Percentiles rank a stretch among this genome's conserved stretches.
phyloP scores from a whole-genome alignment of 2,797 vertebrate genomes.

The Peromyscus melanophrys region DNA sequence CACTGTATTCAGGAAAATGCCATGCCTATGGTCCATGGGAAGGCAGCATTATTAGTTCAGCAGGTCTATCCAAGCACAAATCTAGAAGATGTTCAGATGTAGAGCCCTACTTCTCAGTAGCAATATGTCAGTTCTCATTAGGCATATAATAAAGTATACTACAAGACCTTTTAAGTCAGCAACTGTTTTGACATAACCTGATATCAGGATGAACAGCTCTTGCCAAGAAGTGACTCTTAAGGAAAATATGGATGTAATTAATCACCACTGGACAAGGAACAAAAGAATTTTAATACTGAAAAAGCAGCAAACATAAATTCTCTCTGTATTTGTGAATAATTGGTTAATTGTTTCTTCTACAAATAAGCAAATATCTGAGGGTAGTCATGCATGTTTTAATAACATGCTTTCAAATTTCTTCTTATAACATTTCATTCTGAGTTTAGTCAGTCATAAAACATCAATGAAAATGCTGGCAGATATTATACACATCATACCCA shows the following conservation, averaged over 20 bases:
- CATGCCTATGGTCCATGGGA: constrained; percentile 62
- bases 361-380: constrained; percentile 52
- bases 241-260: constrained; percentile 80
- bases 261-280: constrained; percentile 54
- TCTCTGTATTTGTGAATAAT: neutral
- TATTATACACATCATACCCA: constrained; percentile 61
- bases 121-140: constrained; percentile 85
- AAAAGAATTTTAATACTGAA: constrained; percentile 25
- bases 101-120: constrained; percentile 75
- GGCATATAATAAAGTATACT: constrained; percentile 73
- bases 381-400: constrained; percentile 46
- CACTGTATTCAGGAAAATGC: constrained; percentile 78
- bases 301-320: constrained; percentile 13
- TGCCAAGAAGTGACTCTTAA: constrained; percentile 76
- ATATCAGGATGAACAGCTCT: constrained; percentile 78
- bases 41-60: constrained; percentile 67
- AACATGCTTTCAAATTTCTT: constrained; percentile 34
- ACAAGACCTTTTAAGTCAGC: constrained; percentile 84
- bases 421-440: constrained; percentile 48
- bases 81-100: constrained; percentile 76
- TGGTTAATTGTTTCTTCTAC: neutral
- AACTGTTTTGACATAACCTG: constrained; percentile 74
- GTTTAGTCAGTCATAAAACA: constrained; percentile 60
- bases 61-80: constrained; percentile 73
- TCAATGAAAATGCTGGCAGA: constrained; percentile 27